A percentile compares a stretch with the other conserved stretches of the same genome.
Evolutionary conservation across 1,140 invertebrate genomes (phyloP).

Genomic region (Teleogryllus occipitalis): DNA sequence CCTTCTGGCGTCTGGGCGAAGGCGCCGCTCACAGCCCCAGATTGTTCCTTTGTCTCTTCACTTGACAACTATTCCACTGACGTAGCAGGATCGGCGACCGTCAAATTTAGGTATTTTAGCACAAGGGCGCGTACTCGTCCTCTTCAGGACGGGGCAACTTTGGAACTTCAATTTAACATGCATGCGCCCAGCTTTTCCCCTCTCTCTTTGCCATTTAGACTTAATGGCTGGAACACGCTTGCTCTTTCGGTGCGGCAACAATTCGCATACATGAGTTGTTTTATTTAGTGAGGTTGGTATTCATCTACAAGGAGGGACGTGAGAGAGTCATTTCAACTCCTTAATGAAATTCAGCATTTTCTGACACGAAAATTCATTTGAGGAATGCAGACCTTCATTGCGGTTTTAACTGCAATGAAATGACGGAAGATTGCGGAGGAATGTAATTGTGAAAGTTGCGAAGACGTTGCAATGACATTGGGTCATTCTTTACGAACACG

Average conservation of each 20-base stretch:
- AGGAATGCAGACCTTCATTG: no score
- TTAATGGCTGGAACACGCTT: neutral
- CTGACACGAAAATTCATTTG: no score
- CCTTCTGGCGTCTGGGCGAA: neutral
- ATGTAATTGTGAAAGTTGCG: no score
- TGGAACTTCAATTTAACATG: slow-evolving; percentile 1
- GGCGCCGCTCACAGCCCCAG: neutral
- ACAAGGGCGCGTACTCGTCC: neutral
- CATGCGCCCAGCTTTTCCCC: neutral
- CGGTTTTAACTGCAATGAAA: no score
- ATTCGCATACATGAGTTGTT: neutral
- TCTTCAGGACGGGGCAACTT: neutral
- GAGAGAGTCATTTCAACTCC: neutral
- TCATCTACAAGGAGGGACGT: neutral
- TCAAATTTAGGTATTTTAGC: slow-evolving; percentile 5
- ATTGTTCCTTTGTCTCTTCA: neutral
- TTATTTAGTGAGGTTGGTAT: neutral
- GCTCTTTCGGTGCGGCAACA: neutral
- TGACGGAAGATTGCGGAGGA: no score
- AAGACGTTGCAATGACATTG: no score
- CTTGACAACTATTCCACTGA: neutral
- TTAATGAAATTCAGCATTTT: no score
- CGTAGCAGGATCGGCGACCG: neutral
- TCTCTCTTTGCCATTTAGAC: neutral
- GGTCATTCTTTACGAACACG: no score